A percentile compares a stretch with the other conserved stretches of the same genome.
These are phyloP conservation scores for Oreochromis aureus DNA, from an alignment of 2,113 vertebrate species.

Conservation along the genomic window DNA sequence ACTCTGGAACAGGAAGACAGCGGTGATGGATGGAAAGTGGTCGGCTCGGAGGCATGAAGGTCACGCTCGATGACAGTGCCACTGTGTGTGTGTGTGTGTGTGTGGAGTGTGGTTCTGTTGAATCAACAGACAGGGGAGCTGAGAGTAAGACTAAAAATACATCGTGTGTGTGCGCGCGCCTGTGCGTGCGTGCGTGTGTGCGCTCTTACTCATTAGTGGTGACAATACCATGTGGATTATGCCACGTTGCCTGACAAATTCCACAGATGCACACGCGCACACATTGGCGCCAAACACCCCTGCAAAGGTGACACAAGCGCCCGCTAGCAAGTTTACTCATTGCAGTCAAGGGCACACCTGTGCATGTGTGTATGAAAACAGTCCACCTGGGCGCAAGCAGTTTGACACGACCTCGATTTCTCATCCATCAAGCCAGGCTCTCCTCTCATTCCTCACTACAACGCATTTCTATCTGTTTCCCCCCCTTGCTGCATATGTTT, in stretches of 20 bases:
- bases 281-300: slow-evolving; percentile 27
- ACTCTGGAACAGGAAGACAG: slow-evolving; percentile 50
- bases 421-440: slow-evolving; percentile 15
- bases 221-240: slow-evolving; percentile 56
- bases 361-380: neutral
- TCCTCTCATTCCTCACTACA: neutral
- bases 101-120: slow-evolving; percentile 27
- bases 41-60: slow-evolving; percentile 61
- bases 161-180: neutral
- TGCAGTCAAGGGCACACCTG: slow-evolving; percentile 54
- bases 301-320: slow-evolving; percentile 61
- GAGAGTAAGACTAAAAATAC: slow-evolving; percentile 55
- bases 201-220: slow-evolving; percentile 51
- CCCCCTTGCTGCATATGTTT: neutral
- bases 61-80: slow-evolving; percentile 53
- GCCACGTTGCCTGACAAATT: slow-evolving; percentile 49
- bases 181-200: neutral
- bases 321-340: slow-evolving; percentile 57
- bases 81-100: neutral
- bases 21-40: slow-evolving; percentile 63
- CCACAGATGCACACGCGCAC: slow-evolving; percentile 21
- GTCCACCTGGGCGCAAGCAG: slow-evolving; percentile 23
- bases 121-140: slow-evolving; percentile 54
- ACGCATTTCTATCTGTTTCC: neutral
- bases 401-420: slow-evolving; percentile 38